These are phyloP conservation scores for Nemotelus pantherinus DNA, from an alignment of 2,888 invertebrate species.

Conservation along the genomic window DNA sequence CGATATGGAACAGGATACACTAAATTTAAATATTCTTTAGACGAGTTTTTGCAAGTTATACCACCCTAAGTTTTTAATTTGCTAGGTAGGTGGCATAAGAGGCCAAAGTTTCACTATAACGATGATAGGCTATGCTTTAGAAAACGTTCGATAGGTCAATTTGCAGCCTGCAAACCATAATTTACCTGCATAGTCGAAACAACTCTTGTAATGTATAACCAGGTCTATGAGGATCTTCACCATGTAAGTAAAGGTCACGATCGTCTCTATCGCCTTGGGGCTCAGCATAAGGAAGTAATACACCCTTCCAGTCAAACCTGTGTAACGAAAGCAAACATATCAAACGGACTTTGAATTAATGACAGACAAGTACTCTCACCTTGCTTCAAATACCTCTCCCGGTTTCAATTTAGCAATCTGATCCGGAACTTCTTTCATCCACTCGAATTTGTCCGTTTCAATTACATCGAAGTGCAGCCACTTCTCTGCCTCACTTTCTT, in stretches of 20 bases:
- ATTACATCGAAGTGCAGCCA: conserved; percentile 89
- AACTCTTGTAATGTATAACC: conserved; percentile 92
- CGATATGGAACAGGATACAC: neutral
- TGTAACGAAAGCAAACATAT: neutral
- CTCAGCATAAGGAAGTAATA: conserved; percentile 77
- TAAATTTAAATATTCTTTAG: too few relatives aligned
- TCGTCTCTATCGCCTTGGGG: conserved; percentile 68
- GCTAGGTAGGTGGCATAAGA: too few relatives aligned
- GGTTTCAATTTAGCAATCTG: conserved; percentile 69
- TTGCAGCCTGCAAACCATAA: too few relatives aligned
- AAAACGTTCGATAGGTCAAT: too few relatives aligned
- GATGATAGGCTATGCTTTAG: too few relatives aligned
- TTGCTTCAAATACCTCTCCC: conserved; percentile 77
- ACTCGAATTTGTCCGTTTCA: conserved; percentile 87
- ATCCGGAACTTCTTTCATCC: conserved; percentile 79
- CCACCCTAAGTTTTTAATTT: too few relatives aligned
- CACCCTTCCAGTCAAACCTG: conserved; percentile 83
- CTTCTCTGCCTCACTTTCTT: conserved; percentile 71
- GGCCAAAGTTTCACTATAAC: too few relatives aligned
- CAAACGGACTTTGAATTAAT: conserved; percentile 42
- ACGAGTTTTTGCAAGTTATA: too few relatives aligned
- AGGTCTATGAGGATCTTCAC: conserved; percentile 88
- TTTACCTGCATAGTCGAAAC: conserved; percentile 75
- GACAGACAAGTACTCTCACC: conserved; percentile 56
- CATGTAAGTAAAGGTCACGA: conserved; percentile 87